phyloP scores from a whole-genome alignment of 1,140 invertebrate genomes.

The Akabosia matsudoensis region DNA sequence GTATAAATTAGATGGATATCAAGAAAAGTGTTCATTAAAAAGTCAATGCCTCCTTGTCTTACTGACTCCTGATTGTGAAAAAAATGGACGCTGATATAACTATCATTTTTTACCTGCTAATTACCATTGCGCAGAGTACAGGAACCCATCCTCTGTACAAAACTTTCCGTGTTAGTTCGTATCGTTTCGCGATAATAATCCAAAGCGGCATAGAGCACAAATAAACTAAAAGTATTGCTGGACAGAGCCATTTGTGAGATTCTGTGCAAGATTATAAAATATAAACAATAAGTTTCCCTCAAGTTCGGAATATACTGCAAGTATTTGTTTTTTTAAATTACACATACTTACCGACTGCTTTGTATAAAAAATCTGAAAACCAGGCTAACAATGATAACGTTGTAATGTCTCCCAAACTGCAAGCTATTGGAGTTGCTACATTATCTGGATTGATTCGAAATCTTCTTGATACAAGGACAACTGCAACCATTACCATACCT shows the following conservation, averaged over 20 bases:
- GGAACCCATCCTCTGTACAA: slow-evolving; percentile 55
- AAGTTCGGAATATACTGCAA: too few species aligned
- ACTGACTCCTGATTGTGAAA: slow-evolving; percentile 39
- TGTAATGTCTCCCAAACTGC: slow-evolving; percentile 83
- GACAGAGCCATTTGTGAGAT: slow-evolving; percentile 50
- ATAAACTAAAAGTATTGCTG: slow-evolving; percentile 50
- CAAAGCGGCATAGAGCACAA: slow-evolving; percentile 53
- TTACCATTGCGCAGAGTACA: slow-evolving; percentile 55
- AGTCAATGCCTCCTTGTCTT: slow-evolving; percentile 19
- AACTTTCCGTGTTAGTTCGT: slow-evolving; percentile 53
- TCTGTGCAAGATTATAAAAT: slow-evolving; percentile 33
- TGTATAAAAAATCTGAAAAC: slow-evolving; percentile 30
- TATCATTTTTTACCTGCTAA: slow-evolving; percentile 52
- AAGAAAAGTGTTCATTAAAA: slow-evolving; percentile 27
- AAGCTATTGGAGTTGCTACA: slow-evolving; percentile 91
- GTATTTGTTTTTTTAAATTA: too few species aligned
- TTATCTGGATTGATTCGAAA: slow-evolving; percentile 91
- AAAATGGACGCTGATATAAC: neutral
- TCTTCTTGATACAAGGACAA: slow-evolving; percentile 46
- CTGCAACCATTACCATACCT: slow-evolving; percentile 50
- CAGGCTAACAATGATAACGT: slow-evolving; percentile 40
- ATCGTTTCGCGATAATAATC: slow-evolving; percentile 51
- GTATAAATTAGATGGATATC: slow-evolving; percentile 46
- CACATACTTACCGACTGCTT: neutral
- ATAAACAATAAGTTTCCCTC: neutral